phyloP scores from a whole-genome alignment of 1,140 invertebrate species.

The Anoplolepis gracilipes region DNA sequence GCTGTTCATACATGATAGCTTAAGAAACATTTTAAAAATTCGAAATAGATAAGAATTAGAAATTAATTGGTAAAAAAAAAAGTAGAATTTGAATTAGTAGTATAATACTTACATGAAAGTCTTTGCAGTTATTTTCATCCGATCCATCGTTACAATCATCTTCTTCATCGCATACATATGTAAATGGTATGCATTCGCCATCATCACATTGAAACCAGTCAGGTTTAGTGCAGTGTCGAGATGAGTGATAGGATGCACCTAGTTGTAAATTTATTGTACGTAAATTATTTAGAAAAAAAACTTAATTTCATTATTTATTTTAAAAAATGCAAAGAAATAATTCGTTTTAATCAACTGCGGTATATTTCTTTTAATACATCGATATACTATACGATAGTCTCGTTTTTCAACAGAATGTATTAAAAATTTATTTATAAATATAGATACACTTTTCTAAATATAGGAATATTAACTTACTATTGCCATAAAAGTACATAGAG shows the following conservation, averaged over 20 bases:
- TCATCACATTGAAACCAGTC: conserved; percentile 78
- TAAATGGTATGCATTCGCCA: conserved; percentile 65
- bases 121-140: conserved; percentile 87
- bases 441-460: not conserved
- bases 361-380: not conserved
- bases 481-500: not conserved
- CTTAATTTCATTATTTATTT: not conserved
- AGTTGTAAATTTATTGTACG: too few relatives aligned
- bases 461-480: not conserved
- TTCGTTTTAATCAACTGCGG: not conserved
- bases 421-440: conserved; percentile 19
- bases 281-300: too few relatives aligned
- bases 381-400: too few relatives aligned
- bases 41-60: not conserved
- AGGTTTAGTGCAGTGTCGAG: conserved; percentile 36
- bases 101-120: conserved; percentile 46
- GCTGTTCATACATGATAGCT: not conserved
- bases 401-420: not conserved
- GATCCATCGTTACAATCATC: conserved; percentile 91
- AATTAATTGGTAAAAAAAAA: not conserved
- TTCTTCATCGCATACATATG: conserved; percentile 89
- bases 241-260: too few relatives aligned
- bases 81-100: not conserved
- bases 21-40: not conserved
- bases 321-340: not conserved